Evolutionary conservation across 2,113 vertebrate species (phyloP).

Genomic region (Macrotis lagotis): DNA sequence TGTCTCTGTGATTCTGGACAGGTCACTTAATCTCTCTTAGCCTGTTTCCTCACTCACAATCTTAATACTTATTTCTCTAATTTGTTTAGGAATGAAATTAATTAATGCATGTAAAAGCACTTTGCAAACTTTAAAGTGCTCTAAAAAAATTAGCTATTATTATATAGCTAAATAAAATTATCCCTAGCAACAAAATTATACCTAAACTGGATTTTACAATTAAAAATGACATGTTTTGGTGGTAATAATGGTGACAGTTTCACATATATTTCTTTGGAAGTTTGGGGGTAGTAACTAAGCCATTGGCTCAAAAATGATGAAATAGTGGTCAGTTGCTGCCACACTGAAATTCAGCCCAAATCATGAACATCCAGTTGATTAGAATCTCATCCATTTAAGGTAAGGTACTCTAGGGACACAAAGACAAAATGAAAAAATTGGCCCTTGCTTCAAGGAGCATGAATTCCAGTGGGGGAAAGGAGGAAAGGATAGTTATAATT

Average conservation of each 20-base stretch:
- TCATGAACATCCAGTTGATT: neutral
- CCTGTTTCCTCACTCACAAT: neutral
- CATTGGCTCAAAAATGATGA: neutral
- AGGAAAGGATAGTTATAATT: neutral
- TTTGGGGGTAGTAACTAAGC: constrained; percentile 5
- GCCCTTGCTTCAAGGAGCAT: neutral
- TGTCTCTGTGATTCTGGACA: neutral
- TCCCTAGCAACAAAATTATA: constrained; percentile 39
- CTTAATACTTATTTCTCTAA: neutral
- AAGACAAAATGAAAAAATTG: neutral
- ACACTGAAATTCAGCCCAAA: constrained; percentile 22
- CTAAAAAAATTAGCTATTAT: neutral
- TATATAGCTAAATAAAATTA: constrained; percentile 49
- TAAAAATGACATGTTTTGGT: constrained; percentile 45
- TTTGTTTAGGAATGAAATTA: neutral
- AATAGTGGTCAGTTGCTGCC: neutral
- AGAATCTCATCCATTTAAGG: neutral
- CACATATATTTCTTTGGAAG: neutral
- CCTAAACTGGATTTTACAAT: constrained; percentile 10
- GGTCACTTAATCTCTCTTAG: too few relatives aligned
- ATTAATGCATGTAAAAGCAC: neutral
- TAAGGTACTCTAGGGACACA: neutral
- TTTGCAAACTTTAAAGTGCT: neutral
- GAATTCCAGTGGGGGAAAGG: neutral
- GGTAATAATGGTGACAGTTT: neutral